Base-by-base conservation (phyloP, 2,113 vertebrate species). In the Perca flavescens region DNA sequence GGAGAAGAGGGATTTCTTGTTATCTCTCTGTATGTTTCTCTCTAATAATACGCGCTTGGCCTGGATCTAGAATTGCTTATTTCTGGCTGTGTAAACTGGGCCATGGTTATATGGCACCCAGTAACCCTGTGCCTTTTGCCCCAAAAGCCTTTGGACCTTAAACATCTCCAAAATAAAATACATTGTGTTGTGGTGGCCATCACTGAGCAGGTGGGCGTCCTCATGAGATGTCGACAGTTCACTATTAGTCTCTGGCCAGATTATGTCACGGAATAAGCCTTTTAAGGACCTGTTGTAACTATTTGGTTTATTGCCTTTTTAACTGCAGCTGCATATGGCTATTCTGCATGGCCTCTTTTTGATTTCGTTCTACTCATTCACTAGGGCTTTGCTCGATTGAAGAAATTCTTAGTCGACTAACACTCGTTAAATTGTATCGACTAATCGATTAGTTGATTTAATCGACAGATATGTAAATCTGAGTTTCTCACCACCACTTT, bases 41-140 rank as follows among this genome's bases (percentile, higher is more conserved):
- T 79, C 25, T 81, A 75, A 84, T 84, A 79, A 80, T 85, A 80
- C 52, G 3, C 6, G 15, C 81, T 76, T 79, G 86, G 74, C 84
- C 86, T 81, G 71, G 77, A 85, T 90, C 58, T 83, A 72, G 6
- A 66, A 34, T 78, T 58, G 74, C 68, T 79, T 87, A 74, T 83
- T 90, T 77, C 80, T 70, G 80, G 58, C 57, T 50, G 46, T 43
- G 13, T 78, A 84, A 89, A 87, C 73, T 82, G 76, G 88, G 87
- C 68, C 81, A 72, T 14, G n/a, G 25, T 82, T 80, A 57, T 63
- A 56, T 76, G 66, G 52, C 74, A 57, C 58, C 79, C 49, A 60
- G 36, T 80, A 65, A 84, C 80, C 89, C 40, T 69, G n/a, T 63
- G 75, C 36, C 77, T 69, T 85, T 80, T 77, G 52, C 76, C 80